A percentile compares a stretch with the other conserved stretches of the same genome.
phyloP scores from a whole-genome alignment of 2,888 invertebrate species.

The Eupeodes latifasciatus region DNA sequence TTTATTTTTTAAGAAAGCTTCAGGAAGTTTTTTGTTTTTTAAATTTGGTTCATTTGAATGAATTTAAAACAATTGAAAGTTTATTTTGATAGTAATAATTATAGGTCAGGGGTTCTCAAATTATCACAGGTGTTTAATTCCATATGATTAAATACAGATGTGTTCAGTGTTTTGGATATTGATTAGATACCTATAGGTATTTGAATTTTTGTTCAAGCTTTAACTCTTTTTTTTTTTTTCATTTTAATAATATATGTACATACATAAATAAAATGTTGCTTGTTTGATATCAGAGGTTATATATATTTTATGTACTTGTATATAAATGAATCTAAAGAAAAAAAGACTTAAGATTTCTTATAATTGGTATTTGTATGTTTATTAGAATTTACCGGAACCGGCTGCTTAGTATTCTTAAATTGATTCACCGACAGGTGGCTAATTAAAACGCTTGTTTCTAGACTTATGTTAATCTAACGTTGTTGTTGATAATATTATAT shows the following conservation, averaged over 20 bases:
- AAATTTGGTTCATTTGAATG: not conserved
- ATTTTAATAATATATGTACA: not conserved
- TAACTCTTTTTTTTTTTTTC: not conserved
- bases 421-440: slow-evolving; percentile 44
- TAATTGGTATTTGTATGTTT: not conserved
- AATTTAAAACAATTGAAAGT: not conserved
- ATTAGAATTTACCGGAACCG: slow-evolving; percentile 37
- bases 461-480: slow-evolving; percentile 32
- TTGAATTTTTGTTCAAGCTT: not conserved
- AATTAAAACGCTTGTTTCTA: slow-evolving; percentile 41
- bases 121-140: slow-evolving; percentile 20
- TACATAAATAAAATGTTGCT: not conserved
- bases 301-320: not conserved
- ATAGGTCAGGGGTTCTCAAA: not conserved
- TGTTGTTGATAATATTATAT: slow-evolving; percentile 15
- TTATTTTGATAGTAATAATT: slow-evolving; percentile 12
- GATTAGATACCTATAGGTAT: too few species aligned
- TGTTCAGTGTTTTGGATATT: too few species aligned
- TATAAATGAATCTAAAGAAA: not conserved
- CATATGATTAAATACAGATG: not conserved
- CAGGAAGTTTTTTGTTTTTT: not conserved
- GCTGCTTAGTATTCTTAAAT: slow-evolving; percentile 25
- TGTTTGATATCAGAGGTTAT: not conserved
- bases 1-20: not conserved
- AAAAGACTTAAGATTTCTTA: slow-evolving; percentile 6